A percentile compares a stretch with the other conserved stretches of the same genome.
Evolutionary conservation across 2,888 invertebrate species (phyloP).

Genomic region (Acholoe squamosa): DNA sequence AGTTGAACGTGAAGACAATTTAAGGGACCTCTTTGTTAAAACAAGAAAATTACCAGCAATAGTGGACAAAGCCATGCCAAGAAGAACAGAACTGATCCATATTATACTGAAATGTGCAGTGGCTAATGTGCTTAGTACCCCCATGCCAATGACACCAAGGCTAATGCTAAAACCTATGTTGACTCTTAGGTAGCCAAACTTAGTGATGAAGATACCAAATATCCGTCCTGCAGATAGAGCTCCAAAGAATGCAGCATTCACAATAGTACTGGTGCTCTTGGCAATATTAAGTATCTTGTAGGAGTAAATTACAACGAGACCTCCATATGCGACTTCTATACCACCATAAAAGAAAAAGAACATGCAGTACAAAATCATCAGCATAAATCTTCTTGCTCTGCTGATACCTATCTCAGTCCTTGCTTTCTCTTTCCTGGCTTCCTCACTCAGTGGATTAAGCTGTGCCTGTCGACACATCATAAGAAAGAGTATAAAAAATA

Average conservation of each 20-base stretch:
- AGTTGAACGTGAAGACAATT: not conserved
- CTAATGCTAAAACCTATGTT: not conserved
- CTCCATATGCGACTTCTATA: not conserved
- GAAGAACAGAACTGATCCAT: not conserved
- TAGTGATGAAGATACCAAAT: not conserved
- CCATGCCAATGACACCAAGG: not conserved
- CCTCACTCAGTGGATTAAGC: not conserved
- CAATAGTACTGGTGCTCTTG: not conserved
- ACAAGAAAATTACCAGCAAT: not conserved
- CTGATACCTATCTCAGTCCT: not conserved
- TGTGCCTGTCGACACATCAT: not conserved
- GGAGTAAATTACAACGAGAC: not conserved
- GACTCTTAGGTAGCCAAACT: not conserved
- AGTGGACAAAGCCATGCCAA: not conserved
- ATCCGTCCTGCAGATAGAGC: not conserved
- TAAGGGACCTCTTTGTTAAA: not conserved
- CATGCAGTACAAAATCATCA: not conserved
- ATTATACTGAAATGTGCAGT: not conserved
- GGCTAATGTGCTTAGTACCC: not conserved
- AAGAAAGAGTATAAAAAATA: not conserved
- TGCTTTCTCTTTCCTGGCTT: not conserved
- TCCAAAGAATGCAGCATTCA: conserved; percentile 1
- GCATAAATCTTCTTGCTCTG: not conserved
- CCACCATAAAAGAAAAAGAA: not conserved
- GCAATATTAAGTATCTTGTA: not conserved